These are phyloP conservation scores for Myotis daubentonii DNA, from an alignment of 2,797 vertebrate species.

Conservation along the genomic window DNA sequence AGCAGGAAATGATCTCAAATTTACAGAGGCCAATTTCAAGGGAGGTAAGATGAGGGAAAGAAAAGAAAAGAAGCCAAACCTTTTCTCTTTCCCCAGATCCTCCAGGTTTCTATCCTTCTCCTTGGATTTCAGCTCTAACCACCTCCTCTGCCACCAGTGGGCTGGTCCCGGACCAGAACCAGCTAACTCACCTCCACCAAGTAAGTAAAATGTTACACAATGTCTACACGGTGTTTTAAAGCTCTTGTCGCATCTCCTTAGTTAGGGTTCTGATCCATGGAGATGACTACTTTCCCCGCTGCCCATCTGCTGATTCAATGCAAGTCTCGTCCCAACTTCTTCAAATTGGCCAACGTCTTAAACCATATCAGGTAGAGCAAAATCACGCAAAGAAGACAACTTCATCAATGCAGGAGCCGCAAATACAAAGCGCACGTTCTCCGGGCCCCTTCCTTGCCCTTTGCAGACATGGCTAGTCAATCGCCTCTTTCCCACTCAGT, in stretches of 20 bases:
- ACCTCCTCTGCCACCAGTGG: not conserved
- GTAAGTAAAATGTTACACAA: not conserved
- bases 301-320: not conserved
- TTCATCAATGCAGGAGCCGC: not conserved
- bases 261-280: not conserved
- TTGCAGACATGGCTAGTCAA: constrained; percentile 55
- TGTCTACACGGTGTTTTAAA: not conserved
- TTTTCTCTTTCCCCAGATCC: not conserved
- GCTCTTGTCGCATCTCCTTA: not conserved
- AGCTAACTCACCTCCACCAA: not conserved
- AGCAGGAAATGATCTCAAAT: not conserved
- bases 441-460: not conserved
- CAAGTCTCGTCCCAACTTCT: not conserved
- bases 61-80: not conserved
- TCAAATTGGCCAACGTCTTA: not conserved
- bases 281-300: not conserved
- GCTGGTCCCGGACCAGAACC: not conserved
- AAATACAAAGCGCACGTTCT: not conserved
- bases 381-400: not conserved
- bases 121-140: not conserved
- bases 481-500: not conserved
- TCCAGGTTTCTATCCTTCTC: not conserved
- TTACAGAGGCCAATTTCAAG: not conserved
- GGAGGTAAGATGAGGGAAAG: not conserved
- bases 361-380: not conserved